A percentile compares a stretch with the other conserved stretches of the same genome.
These are phyloP conservation scores for Megaceryle alcyon DNA, from an alignment of 2,797 vertebrate species.

Conservation along the genomic window DNA sequence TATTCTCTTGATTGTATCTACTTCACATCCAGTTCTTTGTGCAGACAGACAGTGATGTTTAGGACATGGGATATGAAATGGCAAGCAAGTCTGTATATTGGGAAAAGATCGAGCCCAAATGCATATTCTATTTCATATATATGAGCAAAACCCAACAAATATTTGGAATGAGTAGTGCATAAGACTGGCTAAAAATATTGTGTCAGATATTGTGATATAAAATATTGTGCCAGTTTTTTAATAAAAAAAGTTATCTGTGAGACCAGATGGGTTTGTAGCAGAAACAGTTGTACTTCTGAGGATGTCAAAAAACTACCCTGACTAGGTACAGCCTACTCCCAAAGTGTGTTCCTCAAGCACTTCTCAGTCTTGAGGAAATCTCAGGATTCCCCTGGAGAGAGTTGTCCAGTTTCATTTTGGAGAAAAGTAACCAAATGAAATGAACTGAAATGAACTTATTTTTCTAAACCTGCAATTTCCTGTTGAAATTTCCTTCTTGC, in stretches of 20 bases:
- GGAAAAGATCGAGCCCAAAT: neutral
- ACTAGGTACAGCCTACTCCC: neutral
- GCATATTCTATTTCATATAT: neutral
- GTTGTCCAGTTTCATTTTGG: neutral
- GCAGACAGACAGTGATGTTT: neutral
- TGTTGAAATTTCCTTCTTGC: neutral
- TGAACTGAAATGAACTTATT: neutral
- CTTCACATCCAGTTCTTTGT: neutral
- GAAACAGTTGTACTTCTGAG: constrained; percentile 5
- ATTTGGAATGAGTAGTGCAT: neutral
- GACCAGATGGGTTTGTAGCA: constrained; percentile 27
- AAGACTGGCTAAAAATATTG: neutral
- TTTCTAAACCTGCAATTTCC: neutral
- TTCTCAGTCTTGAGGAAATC: neutral
- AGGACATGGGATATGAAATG: neutral
- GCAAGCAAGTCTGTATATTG: neutral
- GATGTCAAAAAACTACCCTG: neutral
- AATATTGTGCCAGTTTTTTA: too few relatives aligned
- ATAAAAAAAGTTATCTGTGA: neutral
- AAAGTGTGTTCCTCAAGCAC: neutral
- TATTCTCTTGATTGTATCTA: neutral
- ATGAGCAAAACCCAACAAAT: neutral
- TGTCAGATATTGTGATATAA: too few relatives aligned
- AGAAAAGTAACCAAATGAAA: neutral
- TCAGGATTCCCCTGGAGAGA: neutral